Conservation (phyloP, 2,113 vertebrate genomes). For the Polyodon spathula region DNA sequence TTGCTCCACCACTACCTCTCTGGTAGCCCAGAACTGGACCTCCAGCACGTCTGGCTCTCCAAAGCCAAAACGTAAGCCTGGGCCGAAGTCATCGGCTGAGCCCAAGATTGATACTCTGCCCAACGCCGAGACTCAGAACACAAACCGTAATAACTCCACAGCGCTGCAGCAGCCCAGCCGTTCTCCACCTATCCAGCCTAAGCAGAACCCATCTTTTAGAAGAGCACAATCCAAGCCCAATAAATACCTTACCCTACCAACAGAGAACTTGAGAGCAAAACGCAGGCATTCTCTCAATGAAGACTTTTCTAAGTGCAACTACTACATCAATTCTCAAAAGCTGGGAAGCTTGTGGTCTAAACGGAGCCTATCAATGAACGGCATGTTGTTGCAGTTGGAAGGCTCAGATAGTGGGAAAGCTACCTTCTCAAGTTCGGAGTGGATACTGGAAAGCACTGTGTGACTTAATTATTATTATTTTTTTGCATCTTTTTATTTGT, state of each 20-base stretch:
- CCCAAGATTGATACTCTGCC: slow-evolving; percentile 52
- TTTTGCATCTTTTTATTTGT: too few relatives aligned
- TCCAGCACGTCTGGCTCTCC: slow-evolving; percentile 60
- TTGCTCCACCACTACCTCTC: slow-evolving; percentile 69
- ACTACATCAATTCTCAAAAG: slow-evolving; percentile 45
- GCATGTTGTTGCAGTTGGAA: slow-evolving; percentile 62
- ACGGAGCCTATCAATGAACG: slow-evolving; percentile 84
- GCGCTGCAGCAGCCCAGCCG: slow-evolving; percentile 63
- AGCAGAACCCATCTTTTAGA: slow-evolving; percentile 61
- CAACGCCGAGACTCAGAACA: slow-evolving; percentile 77
- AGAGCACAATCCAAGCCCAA: slow-evolving; percentile 66
- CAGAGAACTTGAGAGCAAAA: slow-evolving; percentile 61
- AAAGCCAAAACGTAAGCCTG: slow-evolving; percentile 79
- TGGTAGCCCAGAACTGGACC: slow-evolving; percentile 74
- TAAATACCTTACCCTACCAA: slow-evolving; percentile 86
- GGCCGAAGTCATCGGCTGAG: slow-evolving; percentile 53
- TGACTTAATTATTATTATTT: slow-evolving; percentile 56
- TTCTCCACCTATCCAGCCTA: slow-evolving; percentile 34
- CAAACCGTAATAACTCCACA: slow-evolving; percentile 93
- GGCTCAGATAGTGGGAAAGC: slow-evolving; percentile 56
- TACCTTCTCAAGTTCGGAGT: slow-evolving; percentile 73
- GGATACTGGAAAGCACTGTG: slow-evolving; percentile 88
- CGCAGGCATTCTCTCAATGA: slow-evolving; percentile 78
- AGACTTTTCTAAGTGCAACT: slow-evolving; percentile 54
- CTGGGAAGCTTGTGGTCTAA: slow-evolving; percentile 61